These are phyloP conservation scores for Hydrolagus affinis DNA, from an alignment of 2,113 vertebrate species.

Conservation along the genomic window DNA sequence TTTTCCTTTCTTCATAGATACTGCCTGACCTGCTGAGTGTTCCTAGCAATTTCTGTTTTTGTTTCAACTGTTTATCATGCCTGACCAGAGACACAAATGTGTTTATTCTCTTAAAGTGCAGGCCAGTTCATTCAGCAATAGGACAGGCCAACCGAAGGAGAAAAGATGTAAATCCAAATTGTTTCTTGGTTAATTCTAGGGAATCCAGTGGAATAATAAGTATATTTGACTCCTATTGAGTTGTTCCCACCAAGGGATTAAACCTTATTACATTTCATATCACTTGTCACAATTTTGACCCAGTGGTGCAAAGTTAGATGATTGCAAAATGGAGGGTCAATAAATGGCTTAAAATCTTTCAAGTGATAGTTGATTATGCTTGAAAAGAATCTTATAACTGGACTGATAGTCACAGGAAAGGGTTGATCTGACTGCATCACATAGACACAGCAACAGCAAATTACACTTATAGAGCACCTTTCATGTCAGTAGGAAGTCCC, in stretches of 20 bases:
- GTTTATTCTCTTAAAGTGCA: not conserved
- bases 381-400: not conserved
- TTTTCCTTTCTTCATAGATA: no score
- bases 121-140: not conserved
- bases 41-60: no score
- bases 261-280: no score
- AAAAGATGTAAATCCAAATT: no score
- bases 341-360: not conserved
- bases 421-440: not conserved
- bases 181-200: no score
- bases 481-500: no score
- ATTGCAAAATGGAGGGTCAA: not conserved
- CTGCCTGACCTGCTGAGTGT: slow-evolving; percentile 9
- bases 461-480: no score
- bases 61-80: not conserved
- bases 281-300: not conserved
- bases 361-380: not conserved
- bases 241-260: no score
- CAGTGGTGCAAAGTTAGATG: not conserved
- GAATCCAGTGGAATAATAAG: no score
- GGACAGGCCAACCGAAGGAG: not conserved
- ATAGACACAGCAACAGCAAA: not conserved
- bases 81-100: not conserved
- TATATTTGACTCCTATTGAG: no score
- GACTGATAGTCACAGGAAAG: not conserved